Conservation (phyloP, 2,888 invertebrate species). For the Frankliniella intonsa region DNA sequence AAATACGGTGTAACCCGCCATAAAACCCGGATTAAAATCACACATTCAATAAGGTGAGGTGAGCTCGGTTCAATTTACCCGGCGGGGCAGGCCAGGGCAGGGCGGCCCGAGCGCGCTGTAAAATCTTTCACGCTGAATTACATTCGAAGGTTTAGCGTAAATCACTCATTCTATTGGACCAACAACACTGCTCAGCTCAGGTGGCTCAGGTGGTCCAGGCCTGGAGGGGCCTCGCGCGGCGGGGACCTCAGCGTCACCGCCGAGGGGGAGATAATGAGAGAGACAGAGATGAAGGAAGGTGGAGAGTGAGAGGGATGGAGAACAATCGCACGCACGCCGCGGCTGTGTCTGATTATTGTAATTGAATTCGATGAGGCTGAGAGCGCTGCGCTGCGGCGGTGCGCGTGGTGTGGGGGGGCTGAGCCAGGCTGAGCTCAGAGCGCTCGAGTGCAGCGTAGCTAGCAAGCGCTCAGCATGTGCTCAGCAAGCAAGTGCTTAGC, state of each 20-base stretch:
- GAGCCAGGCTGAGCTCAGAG: background rate
- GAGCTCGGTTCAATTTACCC: background rate
- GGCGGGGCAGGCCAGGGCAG: background rate
- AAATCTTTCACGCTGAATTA: conserved; percentile 2
- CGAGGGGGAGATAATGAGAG: background rate
- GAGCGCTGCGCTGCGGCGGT: background rate
- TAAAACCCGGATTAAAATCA: conserved; percentile 15
- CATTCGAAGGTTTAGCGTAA: background rate
- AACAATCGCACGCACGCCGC: conserved; percentile 19
- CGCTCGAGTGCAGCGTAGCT: background rate
- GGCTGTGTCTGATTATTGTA: conserved; percentile 7
- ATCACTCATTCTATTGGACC: too few relatives aligned
- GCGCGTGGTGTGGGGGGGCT: background rate
- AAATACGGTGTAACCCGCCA: background rate
- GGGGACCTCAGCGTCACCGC: too few relatives aligned
- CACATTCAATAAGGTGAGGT: background rate
- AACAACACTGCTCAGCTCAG: too few relatives aligned
- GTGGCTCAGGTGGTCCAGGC: too few relatives aligned
- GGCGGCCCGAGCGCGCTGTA: background rate
- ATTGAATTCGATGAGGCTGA: conserved; percentile 20
- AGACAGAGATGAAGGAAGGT: background rate
- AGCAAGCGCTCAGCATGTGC: background rate
- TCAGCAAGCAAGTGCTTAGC: background rate
- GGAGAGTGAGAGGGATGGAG: background rate
- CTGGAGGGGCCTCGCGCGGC: too few relatives aligned